Base-by-base conservation (phyloP, 2,797 vertebrate species). In the Gadopsis marmoratus region DNA sequence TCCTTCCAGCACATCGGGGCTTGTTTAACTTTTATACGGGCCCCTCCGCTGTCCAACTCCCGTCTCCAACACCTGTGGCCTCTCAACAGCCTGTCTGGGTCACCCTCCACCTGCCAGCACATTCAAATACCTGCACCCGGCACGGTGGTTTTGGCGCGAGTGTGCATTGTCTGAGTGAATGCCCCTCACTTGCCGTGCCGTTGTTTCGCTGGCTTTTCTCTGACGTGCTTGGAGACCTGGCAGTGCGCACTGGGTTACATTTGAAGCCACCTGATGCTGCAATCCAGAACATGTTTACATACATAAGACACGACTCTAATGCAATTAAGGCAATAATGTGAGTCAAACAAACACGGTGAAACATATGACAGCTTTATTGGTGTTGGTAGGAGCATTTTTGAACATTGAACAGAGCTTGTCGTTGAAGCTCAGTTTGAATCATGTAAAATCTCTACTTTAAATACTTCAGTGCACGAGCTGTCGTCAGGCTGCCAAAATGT, bases 31-130 rank as follows among this genome's bases (percentile, higher is more conserved):
- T 86, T 79, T 37, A 76, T 84, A 61, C 5, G 62, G 65, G 86
- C 74, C 80, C 76, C 78, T 78, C 59, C 11, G 26, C 81, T 17
- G 79, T 90, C 83, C 89, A 88, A 66, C 81, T 90, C 79, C 66
- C 47, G 81, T 84, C 90, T 89, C 71, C 83, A 62, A 74, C 89
- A 89, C 88, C 89, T 89, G 89, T 7, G 70, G 86, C 88, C 84
- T 87, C 90, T 92, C 87, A 88, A 82, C 89, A 83, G 86, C 74
- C 77, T 55, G 79, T 89, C 87, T 89, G 85, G 81, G 81, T 89
- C 90, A 45, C 85, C 59, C 71, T 77, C 74, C 84, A 76, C 79
- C 69, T 73, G 79, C 84, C 82, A 83, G 71, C 63, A 70, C 59
- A 51, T 60, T 74, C 47, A 61, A 6, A 79, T 66, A 74, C 76